Evolutionary conservation across 2,888 invertebrate genomes (phyloP), one percentile per base, ranked within the genome.

Genomic region (Tyria jacobaeae): DNA sequence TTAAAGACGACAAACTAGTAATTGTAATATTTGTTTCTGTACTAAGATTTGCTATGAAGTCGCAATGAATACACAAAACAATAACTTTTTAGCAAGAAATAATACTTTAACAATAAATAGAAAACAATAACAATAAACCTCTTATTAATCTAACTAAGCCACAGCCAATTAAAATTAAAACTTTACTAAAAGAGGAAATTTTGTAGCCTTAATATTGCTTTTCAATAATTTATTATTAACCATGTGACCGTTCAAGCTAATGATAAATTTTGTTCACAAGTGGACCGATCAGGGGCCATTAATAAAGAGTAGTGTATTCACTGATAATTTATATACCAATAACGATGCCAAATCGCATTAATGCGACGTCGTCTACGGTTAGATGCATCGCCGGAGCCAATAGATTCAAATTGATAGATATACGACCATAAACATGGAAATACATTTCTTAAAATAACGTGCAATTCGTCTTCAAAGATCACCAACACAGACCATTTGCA

Each of bases 341-440:
- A 58, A 64, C 71, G 80, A 75, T 79, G 83, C 83, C 83, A 83
- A 82, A 79, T 76, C 70, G 68, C 73, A 72, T 75, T 71, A 63
- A 68, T 60, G 69, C 71, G 74, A 76, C 75, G 70, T 65, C 66
- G 60, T 71, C 70, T 72, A 73, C 67, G 70, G 77, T 68, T 59
- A 66, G 70, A 73, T 75, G 75, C 69, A 81, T 79, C 80, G 78
- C 50, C 49, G 60, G 56, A 55, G 79, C 76, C 72, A 66, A 80
- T 81, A 77, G 55, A 64, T 64, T 66, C 57, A 54, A 66, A 74
- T 75, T 71, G 67, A 75, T 76, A 74, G 63, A 72, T 68, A 69
- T 72, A 74, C 61, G 66, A 74, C 15, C 27, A 68, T 68, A 69
- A 74, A 76, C 71, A 67, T 68, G 62, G 67, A 54, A 39, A 44